phyloP scores from a whole-genome alignment of 2,113 vertebrate species.

The Engystomops pustulosus region DNA sequence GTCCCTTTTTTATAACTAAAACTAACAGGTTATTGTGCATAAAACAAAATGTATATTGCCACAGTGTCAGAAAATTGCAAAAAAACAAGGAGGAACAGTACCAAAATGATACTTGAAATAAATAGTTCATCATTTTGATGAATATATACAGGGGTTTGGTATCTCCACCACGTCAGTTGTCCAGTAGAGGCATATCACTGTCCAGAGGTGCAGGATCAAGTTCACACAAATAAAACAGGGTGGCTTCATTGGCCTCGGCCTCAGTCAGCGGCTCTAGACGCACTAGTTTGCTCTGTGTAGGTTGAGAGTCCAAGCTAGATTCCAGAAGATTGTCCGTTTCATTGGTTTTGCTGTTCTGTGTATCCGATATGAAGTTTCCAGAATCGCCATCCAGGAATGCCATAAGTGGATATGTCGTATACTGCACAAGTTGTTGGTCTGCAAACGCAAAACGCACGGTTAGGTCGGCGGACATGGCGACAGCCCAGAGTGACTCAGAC shows the following conservation, averaged over 20 bases:
- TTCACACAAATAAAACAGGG: slow-evolving; percentile 92
- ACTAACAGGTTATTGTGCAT: slow-evolving; percentile 8
- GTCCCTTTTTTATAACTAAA: neutral
- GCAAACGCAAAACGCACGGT: slow-evolving; percentile 56
- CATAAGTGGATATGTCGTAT: slow-evolving; percentile 88
- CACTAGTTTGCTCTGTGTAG: slow-evolving; percentile 85
- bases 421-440: slow-evolving; percentile 95
- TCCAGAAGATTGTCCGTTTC: slow-evolving; percentile 81
- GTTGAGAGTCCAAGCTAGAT: slow-evolving; percentile 68
- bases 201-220: slow-evolving; percentile 80
- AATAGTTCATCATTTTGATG: slow-evolving; percentile 83
- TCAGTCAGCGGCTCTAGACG: slow-evolving; percentile 91
- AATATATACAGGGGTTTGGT: slow-evolving; percentile 74
- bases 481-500: too few species aligned
- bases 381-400: slow-evolving; percentile 88
- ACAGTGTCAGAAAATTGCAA: slow-evolving; percentile 40
- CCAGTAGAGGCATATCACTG: slow-evolving; percentile 76
- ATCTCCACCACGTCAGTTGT: slow-evolving; percentile 66
- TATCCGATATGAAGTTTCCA: slow-evolving; percentile 65
- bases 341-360: slow-evolving; percentile 67
- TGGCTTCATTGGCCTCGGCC: slow-evolving; percentile 88
- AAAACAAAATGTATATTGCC: neutral
- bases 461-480: too few species aligned
- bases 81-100: slow-evolving; percentile 72
- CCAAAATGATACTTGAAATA: slow-evolving; percentile 81